phyloP scores from a whole-genome alignment of 2,113 vertebrate genomes.

The Lophura nycthemera region DNA sequence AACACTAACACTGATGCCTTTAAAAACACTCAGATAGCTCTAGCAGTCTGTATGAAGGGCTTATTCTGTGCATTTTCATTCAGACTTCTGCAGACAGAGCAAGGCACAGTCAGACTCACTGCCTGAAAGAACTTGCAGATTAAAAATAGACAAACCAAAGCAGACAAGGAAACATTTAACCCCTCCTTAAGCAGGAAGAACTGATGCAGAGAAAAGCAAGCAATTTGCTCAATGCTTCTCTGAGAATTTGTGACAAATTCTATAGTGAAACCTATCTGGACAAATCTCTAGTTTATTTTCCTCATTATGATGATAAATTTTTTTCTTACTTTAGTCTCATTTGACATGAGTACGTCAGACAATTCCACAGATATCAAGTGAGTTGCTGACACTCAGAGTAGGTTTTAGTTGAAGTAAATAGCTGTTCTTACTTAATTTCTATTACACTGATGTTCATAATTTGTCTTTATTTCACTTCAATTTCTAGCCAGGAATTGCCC shows the following conservation, averaged over 20 bases:
- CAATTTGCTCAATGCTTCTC: neutral
- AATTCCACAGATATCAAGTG: neutral
- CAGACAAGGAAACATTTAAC: neutral
- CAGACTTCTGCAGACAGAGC: neutral
- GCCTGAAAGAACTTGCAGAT: neutral
- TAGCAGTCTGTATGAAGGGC: neutral
- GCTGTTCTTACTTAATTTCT: neutral
- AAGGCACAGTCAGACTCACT: neutral
- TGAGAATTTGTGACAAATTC: neutral
- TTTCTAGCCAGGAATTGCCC: neutral
- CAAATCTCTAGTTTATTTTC: neutral
- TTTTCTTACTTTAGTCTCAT: neutral
- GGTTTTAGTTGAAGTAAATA: neutral
- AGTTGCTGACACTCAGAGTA: fast-evolving
- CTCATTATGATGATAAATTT: neutral
- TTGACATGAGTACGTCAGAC: neutral
- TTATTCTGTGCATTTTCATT: neutral
- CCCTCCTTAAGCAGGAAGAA: neutral
- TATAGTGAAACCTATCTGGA: neutral
- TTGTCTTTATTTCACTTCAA: fast-evolving
- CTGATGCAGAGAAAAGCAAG: neutral
- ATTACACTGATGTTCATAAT: neutral
- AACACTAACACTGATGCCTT: neutral
- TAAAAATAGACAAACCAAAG: neutral
- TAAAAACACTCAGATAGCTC: neutral